A percentile compares a stretch with the other conserved stretches of the same genome.
These are phyloP conservation scores for Tinea pellionella DNA, from an alignment of 2,888 invertebrate species.

Conservation along the genomic window DNA sequence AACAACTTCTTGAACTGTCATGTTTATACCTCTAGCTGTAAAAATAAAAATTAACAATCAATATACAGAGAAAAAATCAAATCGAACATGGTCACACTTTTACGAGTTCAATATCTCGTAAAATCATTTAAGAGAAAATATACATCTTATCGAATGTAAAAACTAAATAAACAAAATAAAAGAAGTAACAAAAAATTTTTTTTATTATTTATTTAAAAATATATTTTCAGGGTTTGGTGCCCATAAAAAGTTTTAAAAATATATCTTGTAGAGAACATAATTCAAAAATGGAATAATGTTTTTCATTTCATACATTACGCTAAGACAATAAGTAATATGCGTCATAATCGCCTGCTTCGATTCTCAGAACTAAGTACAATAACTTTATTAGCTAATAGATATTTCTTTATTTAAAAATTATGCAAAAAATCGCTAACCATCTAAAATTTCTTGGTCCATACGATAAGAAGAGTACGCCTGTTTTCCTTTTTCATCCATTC, in stretches of 20 bases:
- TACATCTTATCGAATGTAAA: too few species aligned
- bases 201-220: too few species aligned
- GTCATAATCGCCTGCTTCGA: background rate
- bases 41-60: background rate
- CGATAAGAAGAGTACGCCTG: constrained; percentile 57
- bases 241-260: background rate
- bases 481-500: constrained; percentile 65
- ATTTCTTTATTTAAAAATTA: background rate
- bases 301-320: background rate
- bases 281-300: background rate
- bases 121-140: too few species aligned
- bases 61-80: too few species aligned
- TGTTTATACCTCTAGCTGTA: constrained; percentile 50
- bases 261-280: background rate
- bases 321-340: constrained; percentile 7
- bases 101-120: too few species aligned
- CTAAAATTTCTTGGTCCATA: constrained; percentile 60
- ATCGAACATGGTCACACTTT: too few species aligned
- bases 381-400: background rate
- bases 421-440: constrained; percentile 36
- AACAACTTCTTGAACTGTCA: constrained; percentile 59
- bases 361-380: background rate
- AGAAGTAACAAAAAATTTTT: too few species aligned
- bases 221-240: background rate
- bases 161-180: too few species aligned